These are phyloP conservation scores for Trachurus trachurus DNA, from an alignment of 2,797 vertebrate genomes.

Conservation along the genomic window DNA sequence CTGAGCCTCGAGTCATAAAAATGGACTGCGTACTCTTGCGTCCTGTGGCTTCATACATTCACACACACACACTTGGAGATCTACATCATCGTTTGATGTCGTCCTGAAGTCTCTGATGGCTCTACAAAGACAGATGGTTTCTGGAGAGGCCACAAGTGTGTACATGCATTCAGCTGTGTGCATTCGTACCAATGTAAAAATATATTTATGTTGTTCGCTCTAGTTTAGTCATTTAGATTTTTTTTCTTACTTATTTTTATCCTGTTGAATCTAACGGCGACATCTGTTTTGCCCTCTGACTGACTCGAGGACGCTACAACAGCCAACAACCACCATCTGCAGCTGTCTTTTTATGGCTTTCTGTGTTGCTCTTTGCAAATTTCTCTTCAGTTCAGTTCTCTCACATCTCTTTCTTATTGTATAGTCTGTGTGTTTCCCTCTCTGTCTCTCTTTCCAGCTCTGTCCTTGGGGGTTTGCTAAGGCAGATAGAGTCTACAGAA, in stretches of 20 bases:
- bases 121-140: slow-evolving; percentile 71
- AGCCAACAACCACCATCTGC: slow-evolving; percentile 30
- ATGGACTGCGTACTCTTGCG: slow-evolving; percentile 27
- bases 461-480: slow-evolving; percentile 64
- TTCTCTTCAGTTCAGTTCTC: slow-evolving; percentile 46
- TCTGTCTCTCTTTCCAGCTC: slow-evolving; percentile 51
- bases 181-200: slow-evolving; percentile 27
- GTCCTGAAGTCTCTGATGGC: slow-evolving; percentile 61
- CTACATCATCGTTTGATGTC: slow-evolving; percentile 65
- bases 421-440: slow-evolving; percentile 49
- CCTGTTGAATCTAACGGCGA: slow-evolving; percentile 37
- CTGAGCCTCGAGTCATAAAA: slow-evolving; percentile 59
- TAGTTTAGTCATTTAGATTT: slow-evolving; percentile 24
- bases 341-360: slow-evolving; percentile 35
- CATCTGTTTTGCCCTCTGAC: slow-evolving; percentile 32
- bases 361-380: slow-evolving; percentile 23
- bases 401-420: slow-evolving; percentile 52
- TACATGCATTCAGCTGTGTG: slow-evolving; percentile 15
- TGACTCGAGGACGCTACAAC: slow-evolving; percentile 6
- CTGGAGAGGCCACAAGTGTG: slow-evolving; percentile 34
- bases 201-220: slow-evolving; percentile 18
- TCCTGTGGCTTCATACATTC: slow-evolving; percentile 30
- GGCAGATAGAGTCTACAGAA: slow-evolving; percentile 68
- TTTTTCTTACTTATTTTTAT: neutral
- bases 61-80: slow-evolving; percentile 31